Evolutionary conservation across 1,140 invertebrate species (phyloP), one percentile per base, ranked within the genome.

Genomic region (Medauroidea extradentata): DNA sequence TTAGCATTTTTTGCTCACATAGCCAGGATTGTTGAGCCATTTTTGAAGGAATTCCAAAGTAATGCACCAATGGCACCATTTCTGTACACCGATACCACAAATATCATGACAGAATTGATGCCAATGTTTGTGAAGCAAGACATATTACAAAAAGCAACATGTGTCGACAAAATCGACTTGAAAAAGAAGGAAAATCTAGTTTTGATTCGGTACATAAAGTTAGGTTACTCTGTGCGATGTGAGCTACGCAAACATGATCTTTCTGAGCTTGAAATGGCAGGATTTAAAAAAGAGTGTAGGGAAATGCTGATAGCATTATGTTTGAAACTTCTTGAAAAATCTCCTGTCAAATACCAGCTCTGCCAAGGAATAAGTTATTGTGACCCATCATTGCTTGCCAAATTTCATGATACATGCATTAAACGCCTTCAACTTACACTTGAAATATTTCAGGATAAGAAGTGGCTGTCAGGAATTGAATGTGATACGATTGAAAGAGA

Each of bases 1-100:
- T 27, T 59, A 16, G 44, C 29, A 42, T 34, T 23, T 19, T 27
- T 50, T 16, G 27, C 24, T 27, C 16, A 25, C 43, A 21, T 65
- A 4, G 59, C 62, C 25, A 14, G 34, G 21, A 53, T 65, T 39
- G 38, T 60, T 5, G 57, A 68, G 59, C 58, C 60, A 23, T 63
- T 66, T 57, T 44, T 65, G 29, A 46, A 50, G 16, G 34, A 62
- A 43, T 64, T 58, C 49, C 60, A 65, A 41, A 56, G 57, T 18
- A 57, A 67, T 44, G 52, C 34, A 19, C 64, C 60, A 25, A 23
- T 64, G 38, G 58, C 53, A 0, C 62, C 60, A 16, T 57, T 65
- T 50, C 39, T 65, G 13, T 52, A 63, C 29, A 34, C 29, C 4
- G 29, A 34, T 34, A 4, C 11, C 4, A 34, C 29, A 34, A 24